A percentile compares a stretch with the other conserved stretches of the same genome.
phyloP scores from a whole-genome alignment of 2,797 vertebrate species.

The Knipowitschia caucasica region DNA sequence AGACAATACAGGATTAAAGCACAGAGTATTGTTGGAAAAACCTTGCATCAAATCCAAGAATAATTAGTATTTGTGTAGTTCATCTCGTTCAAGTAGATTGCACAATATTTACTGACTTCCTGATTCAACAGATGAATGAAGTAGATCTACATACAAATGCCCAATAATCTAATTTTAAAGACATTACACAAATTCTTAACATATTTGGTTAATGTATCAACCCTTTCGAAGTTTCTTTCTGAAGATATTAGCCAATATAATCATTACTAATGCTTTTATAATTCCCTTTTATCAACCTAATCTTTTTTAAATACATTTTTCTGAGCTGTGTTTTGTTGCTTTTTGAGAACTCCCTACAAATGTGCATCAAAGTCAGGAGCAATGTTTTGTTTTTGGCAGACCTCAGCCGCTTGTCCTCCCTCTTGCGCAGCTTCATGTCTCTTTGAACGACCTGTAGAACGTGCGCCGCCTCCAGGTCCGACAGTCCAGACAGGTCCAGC shows the following conservation, averaged over 20 bases:
- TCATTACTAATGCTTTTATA: neutral
- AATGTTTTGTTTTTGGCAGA: slow-evolving; percentile 38
- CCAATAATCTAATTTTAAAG: no score
- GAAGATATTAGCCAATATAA: neutral
- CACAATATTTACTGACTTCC: neutral
- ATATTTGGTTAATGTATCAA: neutral
- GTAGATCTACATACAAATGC: no score
- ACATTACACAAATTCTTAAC: neutral
- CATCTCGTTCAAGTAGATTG: neutral
- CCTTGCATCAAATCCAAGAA: slow-evolving; percentile 5
- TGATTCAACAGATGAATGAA: no score
- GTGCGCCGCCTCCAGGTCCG: slow-evolving; percentile 86
- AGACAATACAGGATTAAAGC: slow-evolving; percentile 17
- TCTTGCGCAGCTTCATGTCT: slow-evolving; percentile 89
- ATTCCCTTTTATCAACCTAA: neutral
- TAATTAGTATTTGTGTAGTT: neutral
- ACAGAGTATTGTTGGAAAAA: slow-evolving; percentile 40
- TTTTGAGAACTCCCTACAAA: no score
- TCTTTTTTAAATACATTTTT: neutral
- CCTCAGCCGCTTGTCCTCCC: slow-evolving; percentile 88
- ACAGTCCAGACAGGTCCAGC: slow-evolving; percentile 88
- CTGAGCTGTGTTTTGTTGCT: neutral
- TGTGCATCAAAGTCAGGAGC: no score
- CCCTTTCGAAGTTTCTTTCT: neutral
- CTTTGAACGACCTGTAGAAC: slow-evolving; percentile 90